Conservation (phyloP, 1,140 invertebrate genomes). For the Scaptodrosophila lebanonensis region DNA sequence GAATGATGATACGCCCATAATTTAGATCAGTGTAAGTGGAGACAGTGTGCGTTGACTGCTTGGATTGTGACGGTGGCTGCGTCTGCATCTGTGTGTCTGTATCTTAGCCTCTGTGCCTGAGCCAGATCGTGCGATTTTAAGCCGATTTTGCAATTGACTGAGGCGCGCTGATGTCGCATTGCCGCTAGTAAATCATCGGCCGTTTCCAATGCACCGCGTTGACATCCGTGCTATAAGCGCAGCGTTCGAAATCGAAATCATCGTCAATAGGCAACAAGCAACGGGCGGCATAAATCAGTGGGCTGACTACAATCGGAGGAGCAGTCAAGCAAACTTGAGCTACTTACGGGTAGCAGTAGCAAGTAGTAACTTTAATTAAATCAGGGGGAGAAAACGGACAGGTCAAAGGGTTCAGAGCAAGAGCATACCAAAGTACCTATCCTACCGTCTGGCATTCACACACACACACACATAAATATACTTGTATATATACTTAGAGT, state of each 20-base stretch:
- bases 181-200: conserved; percentile 61
- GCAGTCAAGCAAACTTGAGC: no score
- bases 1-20: no score
- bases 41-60: no score
- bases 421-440: conserved; percentile 25
- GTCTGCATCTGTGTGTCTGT: neutral
- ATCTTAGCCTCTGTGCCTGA: conserved; percentile 1
- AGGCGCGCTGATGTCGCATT: conserved; percentile 65
- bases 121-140: conserved; percentile 53
- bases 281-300: conserved; percentile 65
- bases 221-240: conserved; percentile 67
- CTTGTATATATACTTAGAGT: no score
- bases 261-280: conserved; percentile 24
- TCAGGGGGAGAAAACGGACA: no score
- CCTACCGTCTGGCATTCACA: no score
- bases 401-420: neutral
- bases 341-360: conserved; percentile 20
- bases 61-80: no score
- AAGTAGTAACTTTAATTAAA: conserved; percentile 46
- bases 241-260: conserved; percentile 14
- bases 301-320: neutral
- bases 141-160: conserved; percentile 76
- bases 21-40: no score
- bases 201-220: conserved; percentile 35
- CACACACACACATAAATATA: no score